phyloP scores from a whole-genome alignment of 2,797 vertebrate genomes.

The Eleutherodactylus coqui region DNA sequence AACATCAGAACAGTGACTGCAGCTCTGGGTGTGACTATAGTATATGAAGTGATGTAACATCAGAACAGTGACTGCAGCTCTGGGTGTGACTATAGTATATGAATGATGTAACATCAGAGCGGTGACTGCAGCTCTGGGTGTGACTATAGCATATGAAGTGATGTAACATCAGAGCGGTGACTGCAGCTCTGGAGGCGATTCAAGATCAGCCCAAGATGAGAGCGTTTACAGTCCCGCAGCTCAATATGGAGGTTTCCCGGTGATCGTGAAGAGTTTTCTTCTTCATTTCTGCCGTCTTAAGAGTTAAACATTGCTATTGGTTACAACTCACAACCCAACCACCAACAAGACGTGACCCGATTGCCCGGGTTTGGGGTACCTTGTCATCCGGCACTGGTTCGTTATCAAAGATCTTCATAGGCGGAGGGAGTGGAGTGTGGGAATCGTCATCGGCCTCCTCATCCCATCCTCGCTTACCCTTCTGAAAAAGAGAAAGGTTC shows the following conservation, averaged over 20 bases:
- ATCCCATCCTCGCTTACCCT: slow-evolving; percentile 90
- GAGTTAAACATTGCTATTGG: background rate
- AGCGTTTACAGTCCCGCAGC: no score
- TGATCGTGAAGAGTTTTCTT: no score
- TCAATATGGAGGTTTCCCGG: no score
- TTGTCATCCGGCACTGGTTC: slow-evolving; percentile 92
- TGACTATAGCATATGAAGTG: background rate
- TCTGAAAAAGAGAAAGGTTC: slow-evolving; percentile 74
- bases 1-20: no score
- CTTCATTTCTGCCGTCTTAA: no score
- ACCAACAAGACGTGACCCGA: background rate
- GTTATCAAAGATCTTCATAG: slow-evolving; percentile 98
- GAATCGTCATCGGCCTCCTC: slow-evolving; percentile 96
- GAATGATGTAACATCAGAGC: no score
- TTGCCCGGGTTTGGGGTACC: slow-evolving; percentile 73
- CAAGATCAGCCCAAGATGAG: no score
- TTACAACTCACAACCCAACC: background rate
- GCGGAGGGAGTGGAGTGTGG: slow-evolving; percentile 93
- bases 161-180: no score
- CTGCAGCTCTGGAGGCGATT: no score
- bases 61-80: background rate
- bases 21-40: no score
- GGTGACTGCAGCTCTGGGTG: no score
- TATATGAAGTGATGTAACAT: no score
- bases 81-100: background rate